Base-by-base conservation (phyloP, 2,113 vertebrate species). In the Ailurus styani region DNA sequence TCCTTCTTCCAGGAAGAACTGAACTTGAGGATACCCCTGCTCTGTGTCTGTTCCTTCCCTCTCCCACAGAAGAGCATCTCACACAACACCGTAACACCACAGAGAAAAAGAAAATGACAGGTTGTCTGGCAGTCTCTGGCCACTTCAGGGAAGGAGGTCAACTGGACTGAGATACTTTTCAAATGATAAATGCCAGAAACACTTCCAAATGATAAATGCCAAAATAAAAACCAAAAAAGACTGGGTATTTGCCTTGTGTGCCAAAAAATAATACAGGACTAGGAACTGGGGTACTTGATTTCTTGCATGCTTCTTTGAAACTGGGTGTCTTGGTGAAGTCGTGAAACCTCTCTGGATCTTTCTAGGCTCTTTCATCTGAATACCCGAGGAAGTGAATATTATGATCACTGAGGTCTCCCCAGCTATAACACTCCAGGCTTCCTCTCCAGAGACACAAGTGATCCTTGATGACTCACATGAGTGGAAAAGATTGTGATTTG, bases 361-460 rank as follows among this genome's bases (percentile, higher is more conserved):
- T 95, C 52, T 92, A 93, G n/a, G 68, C 68, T 90, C 21, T 87
- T 54, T 50, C 34, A 75, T 72, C 81, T 95, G 18, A 93, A 91
- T 78, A 64, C 29, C 1, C 23, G 72, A 17, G 13, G 21, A 50
- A 84, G 7, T 75, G 5, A 93, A 85, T 52, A 75, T 50, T 50
- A 31, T 87, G 45, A 82, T 73, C 31, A 17, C 54, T 73, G n/a
- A 96, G 57, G 45, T 37, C 11, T 93, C 12, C 91, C 54, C 45
- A 86, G 13, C 7, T 57, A 3, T 91, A 72, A 66, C 31, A 85
- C 50, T 52, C 77, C 42, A 81, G 10, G 52, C 47, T 87, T 84
- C 64, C 11, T 84, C 45, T 81, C 45, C 54, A 93, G 42, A 97
- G 31, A 7, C 31, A 50, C 25, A 78, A 73, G 3, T 85, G 55